Base-by-base conservation (phyloP, 2,113 vertebrate species). In the Eulemur rufifrons region DNA sequence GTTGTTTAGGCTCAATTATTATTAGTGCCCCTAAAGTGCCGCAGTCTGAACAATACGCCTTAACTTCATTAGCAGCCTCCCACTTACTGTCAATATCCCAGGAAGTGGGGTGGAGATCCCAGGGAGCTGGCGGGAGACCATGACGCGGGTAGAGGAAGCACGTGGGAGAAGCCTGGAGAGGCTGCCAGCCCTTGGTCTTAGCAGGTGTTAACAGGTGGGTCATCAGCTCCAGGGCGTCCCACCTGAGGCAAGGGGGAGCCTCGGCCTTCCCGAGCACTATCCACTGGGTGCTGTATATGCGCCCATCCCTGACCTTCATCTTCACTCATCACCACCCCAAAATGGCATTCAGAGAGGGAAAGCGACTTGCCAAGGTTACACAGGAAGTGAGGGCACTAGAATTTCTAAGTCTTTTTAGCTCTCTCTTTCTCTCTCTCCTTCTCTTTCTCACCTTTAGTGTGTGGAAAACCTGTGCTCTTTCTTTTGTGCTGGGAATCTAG, bases 131-230 rank as follows among this genome's bases (percentile, higher is more conserved):
- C 37, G 39, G 37, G 45, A 73, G 68, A 45, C 45, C 3, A 11
- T 11, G 4, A n/a, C 9, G 27, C 13, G 18, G 2, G 4, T 0
- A 4, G 25, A n/a, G 32, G 21, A 34, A 21, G 8, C 64, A 17
- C 7, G 25, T 27, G 9, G 52, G 39, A 39, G 63, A 74, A 61
- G 52, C 71, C 2, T 11, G 21, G 32, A 39, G 50, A 12, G 25
- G 20, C 52, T 29, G 12, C 64, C 66, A 32, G 45, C 7, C 59
- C 63, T 68, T 76, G 32, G 0, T 63, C 63, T 76, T 91, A 69
- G 64, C n/a, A 83, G 29, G 20, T 42, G 39, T 76, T 88, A 69
- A 71, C 29, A 83, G 29, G 20, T 42, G 64, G 56, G 9, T 21
- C 10, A 63, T 29, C 61, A 13, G 27, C 25, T 29, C 27, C 27